Percentiles rank a stretch among this genome's conserved stretches.
Evolutionary conservation across 2,113 vertebrate species (phyloP).

Genomic region (Aphelocoma coerulescens): DNA sequence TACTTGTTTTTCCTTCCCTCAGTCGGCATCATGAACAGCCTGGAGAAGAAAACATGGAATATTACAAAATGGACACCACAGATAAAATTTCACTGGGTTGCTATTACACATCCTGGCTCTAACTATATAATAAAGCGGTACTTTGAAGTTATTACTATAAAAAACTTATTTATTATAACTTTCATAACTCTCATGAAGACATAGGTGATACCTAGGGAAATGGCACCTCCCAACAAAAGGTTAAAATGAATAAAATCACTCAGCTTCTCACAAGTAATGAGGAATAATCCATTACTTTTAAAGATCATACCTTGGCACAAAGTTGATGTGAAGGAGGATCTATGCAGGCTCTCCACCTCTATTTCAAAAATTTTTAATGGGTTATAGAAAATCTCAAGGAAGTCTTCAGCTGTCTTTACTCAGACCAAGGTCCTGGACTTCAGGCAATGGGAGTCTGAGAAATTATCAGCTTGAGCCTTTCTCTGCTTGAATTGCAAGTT

Average conservation of each 20-base stretch:
- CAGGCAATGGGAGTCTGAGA: background rate
- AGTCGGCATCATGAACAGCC: background rate
- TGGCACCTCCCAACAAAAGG: background rate
- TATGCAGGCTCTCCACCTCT: accelerated
- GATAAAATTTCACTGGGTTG: background rate
- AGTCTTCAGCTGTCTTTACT: background rate
- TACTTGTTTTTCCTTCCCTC: background rate
- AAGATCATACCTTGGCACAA: background rate
- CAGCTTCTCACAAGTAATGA: background rate
- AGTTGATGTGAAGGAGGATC: background rate
- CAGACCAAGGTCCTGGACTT: background rate
- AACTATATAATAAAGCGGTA: background rate
- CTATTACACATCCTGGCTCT: background rate
- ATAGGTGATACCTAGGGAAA: background rate
- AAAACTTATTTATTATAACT: background rate
- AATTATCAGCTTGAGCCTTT: background rate
- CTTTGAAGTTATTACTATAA: background rate
- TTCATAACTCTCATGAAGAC: background rate
- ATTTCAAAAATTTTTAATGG: background rate
- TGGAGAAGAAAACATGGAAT: background rate
- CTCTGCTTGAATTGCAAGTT: background rate
- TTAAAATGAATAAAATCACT: background rate
- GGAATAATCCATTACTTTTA: background rate
- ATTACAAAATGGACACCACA: background rate
- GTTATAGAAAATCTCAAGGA: background rate